phyloP scores from a whole-genome alignment of 2,888 invertebrate species.

The Ariolimax columbianus region DNA sequence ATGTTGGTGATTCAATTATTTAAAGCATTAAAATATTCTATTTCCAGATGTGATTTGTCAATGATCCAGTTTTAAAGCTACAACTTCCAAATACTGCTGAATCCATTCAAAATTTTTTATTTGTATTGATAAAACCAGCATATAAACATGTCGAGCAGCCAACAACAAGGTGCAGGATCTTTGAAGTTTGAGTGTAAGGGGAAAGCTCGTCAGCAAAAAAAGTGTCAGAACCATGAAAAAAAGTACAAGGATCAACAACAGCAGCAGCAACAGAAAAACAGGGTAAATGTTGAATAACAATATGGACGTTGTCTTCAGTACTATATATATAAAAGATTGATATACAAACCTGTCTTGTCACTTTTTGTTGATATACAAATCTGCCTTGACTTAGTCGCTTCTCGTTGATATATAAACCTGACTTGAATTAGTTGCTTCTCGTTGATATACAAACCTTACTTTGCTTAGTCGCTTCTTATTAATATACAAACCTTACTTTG shows the following conservation, averaged over 20 bases:
- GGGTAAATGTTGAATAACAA: background rate
- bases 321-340: background rate
- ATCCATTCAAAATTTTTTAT: background rate
- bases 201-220: background rate
- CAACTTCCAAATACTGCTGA: background rate
- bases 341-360: background rate
- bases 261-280: slow-evolving; percentile 31
- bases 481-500: background rate
- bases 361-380: background rate
- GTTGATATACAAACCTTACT: background rate
- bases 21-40: background rate
- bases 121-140: background rate
- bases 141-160: slow-evolving; percentile 1
- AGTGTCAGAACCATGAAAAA: background rate
- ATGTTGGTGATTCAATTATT: background rate
- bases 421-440: background rate
- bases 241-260: background rate
- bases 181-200: background rate
- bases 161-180: slow-evolving; percentile 19
- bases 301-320: background rate
- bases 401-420: background rate
- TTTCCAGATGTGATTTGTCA: background rate
- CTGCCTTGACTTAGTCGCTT: background rate
- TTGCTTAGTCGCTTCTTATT: background rate
- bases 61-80: background rate